Evolutionary conservation across 2,888 invertebrate species (phyloP), one percentile per base, ranked within the genome.

Genomic region (Octodonta nipae): DNA sequence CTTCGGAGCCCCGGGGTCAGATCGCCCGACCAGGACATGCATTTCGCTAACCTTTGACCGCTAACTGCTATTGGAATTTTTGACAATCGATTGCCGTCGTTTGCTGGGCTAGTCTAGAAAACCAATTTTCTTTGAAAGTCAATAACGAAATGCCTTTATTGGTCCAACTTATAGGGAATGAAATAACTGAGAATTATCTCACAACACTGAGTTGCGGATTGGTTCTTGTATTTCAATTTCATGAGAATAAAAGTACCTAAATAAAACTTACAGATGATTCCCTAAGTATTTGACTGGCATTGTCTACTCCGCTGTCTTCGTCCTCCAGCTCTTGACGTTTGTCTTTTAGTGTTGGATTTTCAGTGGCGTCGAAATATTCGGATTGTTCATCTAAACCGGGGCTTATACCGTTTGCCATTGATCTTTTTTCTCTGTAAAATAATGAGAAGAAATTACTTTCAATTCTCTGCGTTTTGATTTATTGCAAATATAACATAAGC

Each of bases 311-410:
- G 37, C 61, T 61, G 34, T 63, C 61, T 31, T 61, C 61, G 40
- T 61, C 61, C 30, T 63, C 61, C 35, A 53, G 53, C 12, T 61
- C 60, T 12, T 50, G 50, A n/a, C 52, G 46, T 44, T 59, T 61
- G 43, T 61, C 58, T 40, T 55, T 58, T 33, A 52, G 36, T 8
- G 52, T 44, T 14, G 60, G 58, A 51, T 76, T 77, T 44, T 80
- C 80, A 1, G 81, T 75, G 3, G 83, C 83, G 63, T 85, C 84
- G 56, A 80, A 84, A 60, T 85, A 85, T 10, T 83, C 67, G 5
- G 84, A 83, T 5, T 75, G 67, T 37, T 84, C 84, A 33, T 83
- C 83, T 40, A 70, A 66, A 45, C 74, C 76, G 15, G 72, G 68
- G 65, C 68, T 65, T 36, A 63, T 65, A 41, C 67, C 68, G 35